Evolutionary conservation across 1,140 invertebrate genomes (phyloP).

Genomic region (Macrobrachium rosenbergii): DNA sequence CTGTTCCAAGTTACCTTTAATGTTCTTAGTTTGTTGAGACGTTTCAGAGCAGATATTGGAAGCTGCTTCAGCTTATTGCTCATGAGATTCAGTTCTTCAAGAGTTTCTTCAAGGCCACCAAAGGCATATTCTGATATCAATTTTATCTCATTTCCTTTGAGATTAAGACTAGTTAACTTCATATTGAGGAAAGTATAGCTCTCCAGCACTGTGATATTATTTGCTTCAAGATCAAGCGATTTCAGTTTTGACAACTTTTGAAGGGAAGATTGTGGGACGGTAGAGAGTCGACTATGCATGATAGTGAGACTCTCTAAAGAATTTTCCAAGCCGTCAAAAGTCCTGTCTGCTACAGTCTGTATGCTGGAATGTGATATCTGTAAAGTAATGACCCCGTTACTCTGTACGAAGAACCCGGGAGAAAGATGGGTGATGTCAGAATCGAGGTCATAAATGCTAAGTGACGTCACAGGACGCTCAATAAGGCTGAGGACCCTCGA

Average conservation of each 20-base stretch:
- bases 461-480: slow-evolving; percentile 79
- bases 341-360: slow-evolving; percentile 51
- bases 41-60: slow-evolving; percentile 82
- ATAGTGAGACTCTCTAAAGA: slow-evolving; percentile 60
- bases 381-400: slow-evolving; percentile 45
- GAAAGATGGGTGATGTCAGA: slow-evolving; percentile 80
- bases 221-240: slow-evolving; percentile 66
- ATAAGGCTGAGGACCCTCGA: slow-evolving; percentile 74
- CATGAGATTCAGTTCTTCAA: slow-evolving; percentile 86
- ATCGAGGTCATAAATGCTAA: slow-evolving; percentile 89
- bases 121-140: slow-evolving; percentile 85
- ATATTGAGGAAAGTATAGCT: slow-evolving; percentile 64
- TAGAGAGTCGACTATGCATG: slow-evolving; percentile 58
- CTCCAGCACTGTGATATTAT: slow-evolving; percentile 66
- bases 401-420: slow-evolving; percentile 76
- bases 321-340: slow-evolving; percentile 56
- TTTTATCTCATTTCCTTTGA: slow-evolving; percentile 80
- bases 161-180: slow-evolving; percentile 56
- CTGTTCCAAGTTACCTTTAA: slow-evolving; percentile 88
- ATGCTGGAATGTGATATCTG: slow-evolving; percentile 59
- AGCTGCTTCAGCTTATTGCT: slow-evolving; percentile 82
- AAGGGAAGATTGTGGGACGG: slow-evolving; percentile 59
- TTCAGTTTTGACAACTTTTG: slow-evolving; percentile 54
- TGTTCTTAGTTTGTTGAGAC: slow-evolving; percentile 80
- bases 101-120: slow-evolving; percentile 80